Base-by-base conservation (phyloP, 2,797 vertebrate genomes). In the Gallinago stenura region DNA sequence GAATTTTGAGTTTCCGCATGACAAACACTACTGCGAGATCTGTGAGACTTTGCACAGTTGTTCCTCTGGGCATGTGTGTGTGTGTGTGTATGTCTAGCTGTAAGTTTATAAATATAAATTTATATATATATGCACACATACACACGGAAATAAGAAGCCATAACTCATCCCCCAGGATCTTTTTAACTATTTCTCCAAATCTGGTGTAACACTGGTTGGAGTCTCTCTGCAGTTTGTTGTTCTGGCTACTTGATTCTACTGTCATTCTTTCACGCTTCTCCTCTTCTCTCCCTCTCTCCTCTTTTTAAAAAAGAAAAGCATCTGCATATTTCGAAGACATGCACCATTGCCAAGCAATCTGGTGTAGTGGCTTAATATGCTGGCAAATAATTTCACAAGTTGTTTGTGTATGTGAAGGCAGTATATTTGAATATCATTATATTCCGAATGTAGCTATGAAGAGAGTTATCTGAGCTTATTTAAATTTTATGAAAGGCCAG, bases 381-480 rank as follows among this genome's bases (percentile, higher is more conserved):
- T 97, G 95, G 96, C 96, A 97, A 97, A 95, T 97, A 97, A 96
- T 98, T 97, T 98, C 95, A 95, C 97, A 97, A 97, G 93, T 96
- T 96, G 93, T 89, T 96, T 97, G 92, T 97, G 87, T 97, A 89
- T 97, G 91, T 95, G 95, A 97, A 88, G 78, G 80, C 91, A 95
- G 92, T 95, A 70, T 96, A 97, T 96, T 95, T 97, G 95, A 97
- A 97, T 96, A 84, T 93, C 93, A 96, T 97, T 96, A 96, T 96
- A 97, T 95, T 94, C 93, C 87, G 78, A 96, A 89, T 92, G 81
- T 92, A 96, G 90, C 84, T 88, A 92, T 70, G 76, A 96, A 95
- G 84, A 89, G 51, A 81, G 48, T 94, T 89, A 78, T 87, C 90
- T 92, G 81, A 89, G 78, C 72, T 91, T 95, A 91, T 94, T 97